Evolutionary conservation across 1,140 invertebrate species (phyloP), one percentile per base, ranked within the genome.

Genomic region (Stratiolaelaps scimitus): DNA sequence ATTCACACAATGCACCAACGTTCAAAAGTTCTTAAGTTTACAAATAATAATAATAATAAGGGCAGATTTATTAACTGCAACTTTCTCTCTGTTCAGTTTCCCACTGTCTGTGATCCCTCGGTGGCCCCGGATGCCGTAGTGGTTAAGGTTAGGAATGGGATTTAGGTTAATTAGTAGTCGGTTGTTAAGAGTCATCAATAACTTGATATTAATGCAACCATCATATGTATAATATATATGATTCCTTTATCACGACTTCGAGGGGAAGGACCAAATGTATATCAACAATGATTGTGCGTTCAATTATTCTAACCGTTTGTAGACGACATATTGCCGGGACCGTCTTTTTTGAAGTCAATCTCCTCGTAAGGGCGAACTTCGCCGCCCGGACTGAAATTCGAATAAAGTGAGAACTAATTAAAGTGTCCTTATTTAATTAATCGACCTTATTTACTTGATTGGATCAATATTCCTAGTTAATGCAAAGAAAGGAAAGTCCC

Each of bases 341-440:
- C 26, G 7, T 68, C 68, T 64, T 71, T 71, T 64, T 73, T 71
- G 66, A 72, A 73, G 30, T 73, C 72, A 45, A 73, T 73, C 68
- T 73, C 72, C 65, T 73, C 69, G 70, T 72, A 68, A 70, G 72
- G 71, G 69, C 75, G 70, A 74, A 28, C 75, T 70, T 67, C 71
- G 69, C 65, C 70, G 34, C 30, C 65, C 40, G 28, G 64, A 44
- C 43, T 53, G 66, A 23, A 34, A 43, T 7, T 56, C 30, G 43
- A 65, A 28, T 29, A 64, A 5, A 64, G 7, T 0, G 7, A 30
- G 44, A 64, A 7, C 60, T 48, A 48, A 29, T 64, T 26, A 64
- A 64, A 64, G n/a, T n/a, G n/a, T n/a, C n/a, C n/a, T n/a, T n/a
- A n/a, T n/a, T n/a, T n/a, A n/a, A n/a, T n/a, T n/a, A n/a, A n/a